These are phyloP conservation scores for Halcyon senegalensis DNA, from an alignment of 2,113 vertebrate genomes.

Conservation along the genomic window DNA sequence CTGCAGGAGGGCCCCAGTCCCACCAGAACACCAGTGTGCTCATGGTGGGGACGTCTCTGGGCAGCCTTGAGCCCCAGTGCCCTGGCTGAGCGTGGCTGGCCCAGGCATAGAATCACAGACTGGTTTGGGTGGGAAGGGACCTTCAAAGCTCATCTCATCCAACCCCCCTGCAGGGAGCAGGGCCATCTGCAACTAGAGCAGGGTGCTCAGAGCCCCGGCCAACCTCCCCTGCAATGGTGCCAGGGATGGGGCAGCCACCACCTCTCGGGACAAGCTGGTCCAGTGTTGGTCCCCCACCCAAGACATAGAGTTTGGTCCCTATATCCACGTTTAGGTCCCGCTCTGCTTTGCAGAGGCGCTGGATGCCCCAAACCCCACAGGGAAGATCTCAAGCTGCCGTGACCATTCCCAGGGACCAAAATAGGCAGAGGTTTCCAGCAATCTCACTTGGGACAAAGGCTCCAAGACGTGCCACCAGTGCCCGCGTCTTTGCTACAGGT, in stretches of 20 bases:
- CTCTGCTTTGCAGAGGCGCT: neutral
- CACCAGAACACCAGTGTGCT: accelerated
- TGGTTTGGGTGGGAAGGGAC: neutral
- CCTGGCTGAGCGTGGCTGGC: accelerated
- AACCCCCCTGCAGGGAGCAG: neutral
- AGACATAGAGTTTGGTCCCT: accelerated
- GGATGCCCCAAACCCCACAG: neutral
- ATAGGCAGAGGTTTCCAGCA: accelerated
- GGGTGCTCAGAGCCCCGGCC: neutral
- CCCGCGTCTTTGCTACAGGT: accelerated
- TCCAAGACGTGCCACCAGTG: neutral
- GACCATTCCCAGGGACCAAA: accelerated
- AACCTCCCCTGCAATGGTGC: neutral
- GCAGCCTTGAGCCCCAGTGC: neutral
- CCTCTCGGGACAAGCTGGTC: neutral
- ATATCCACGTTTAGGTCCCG: neutral
- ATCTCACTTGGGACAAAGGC: neutral
- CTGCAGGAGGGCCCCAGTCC: accelerated
- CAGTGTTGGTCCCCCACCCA: neutral
- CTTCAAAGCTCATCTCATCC: neutral
- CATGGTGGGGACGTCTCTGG: neutral
- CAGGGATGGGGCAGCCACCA: neutral
- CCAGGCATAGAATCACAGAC: neutral
- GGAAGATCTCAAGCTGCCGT: neutral
- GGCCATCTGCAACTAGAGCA: neutral